These are phyloP conservation scores for Oreonectes daqikongensis DNA, from an alignment of 2,797 vertebrate genomes.

Conservation along the genomic window DNA sequence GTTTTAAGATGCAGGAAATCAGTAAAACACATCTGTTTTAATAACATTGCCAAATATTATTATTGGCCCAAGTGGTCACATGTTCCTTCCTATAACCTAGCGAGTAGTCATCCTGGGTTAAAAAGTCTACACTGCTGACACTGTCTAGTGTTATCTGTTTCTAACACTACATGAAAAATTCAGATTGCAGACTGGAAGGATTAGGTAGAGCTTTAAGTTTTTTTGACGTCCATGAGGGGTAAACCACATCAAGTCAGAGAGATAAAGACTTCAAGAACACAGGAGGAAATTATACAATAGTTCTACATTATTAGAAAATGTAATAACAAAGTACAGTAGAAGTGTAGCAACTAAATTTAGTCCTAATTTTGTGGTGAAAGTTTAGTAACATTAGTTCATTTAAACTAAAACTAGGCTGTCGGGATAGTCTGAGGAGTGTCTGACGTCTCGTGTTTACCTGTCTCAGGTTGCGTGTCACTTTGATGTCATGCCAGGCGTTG, in stretches of 20 bases:
- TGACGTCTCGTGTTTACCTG: constrained; percentile 86
- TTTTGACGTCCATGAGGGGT: background rate
- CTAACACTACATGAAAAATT: background rate
- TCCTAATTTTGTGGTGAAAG: background rate
- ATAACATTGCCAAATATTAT: too few species aligned
- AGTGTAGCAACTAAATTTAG: background rate
- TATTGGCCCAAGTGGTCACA: too few species aligned
- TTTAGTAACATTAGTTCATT: background rate
- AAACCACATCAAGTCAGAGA: constrained; percentile 13
- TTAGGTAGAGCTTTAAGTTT: background rate
- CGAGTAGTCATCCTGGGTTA: too few species aligned
- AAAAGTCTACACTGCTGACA: too few species aligned
- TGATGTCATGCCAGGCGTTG: constrained; percentile 97
- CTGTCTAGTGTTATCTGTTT: too few species aligned
- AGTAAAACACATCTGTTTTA: too few species aligned
- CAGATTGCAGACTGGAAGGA: background rate
- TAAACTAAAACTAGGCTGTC: background rate
- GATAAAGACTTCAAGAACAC: constrained; percentile 1
- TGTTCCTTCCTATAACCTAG: too few species aligned
- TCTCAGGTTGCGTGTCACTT: constrained; percentile 98
- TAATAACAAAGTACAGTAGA: background rate
- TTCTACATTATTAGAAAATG: background rate
- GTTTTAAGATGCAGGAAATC: too few species aligned
- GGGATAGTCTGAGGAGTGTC: background rate
- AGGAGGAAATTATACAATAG: constrained; percentile 3